Evolutionary conservation across 2,888 invertebrate genomes (phyloP).

Genomic region (Theretra japonica): DNA sequence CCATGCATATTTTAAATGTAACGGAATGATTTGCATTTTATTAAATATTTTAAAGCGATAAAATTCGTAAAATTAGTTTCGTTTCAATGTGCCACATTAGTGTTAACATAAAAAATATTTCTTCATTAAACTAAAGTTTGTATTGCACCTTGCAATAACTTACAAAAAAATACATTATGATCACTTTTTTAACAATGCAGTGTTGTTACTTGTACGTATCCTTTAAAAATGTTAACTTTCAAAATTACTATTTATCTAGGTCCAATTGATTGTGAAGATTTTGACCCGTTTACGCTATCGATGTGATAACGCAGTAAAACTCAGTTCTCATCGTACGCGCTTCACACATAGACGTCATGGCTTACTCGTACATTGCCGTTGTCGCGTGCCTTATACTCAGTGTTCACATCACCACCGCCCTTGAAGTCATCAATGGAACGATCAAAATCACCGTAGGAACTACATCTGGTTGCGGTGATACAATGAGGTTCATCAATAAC

Average conservation of each 20-base stretch:
- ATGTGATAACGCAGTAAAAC: conserved; percentile 30
- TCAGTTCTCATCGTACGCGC: conserved; percentile 39
- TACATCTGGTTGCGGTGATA: conserved; percentile 68
- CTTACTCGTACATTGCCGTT: conserved; percentile 37
- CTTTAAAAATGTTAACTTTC: neutral
- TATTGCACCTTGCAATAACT: neutral
- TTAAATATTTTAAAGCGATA: too few species aligned
- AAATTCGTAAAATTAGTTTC: too few species aligned
- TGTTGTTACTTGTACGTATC: too few species aligned
- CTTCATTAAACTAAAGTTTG: too few species aligned
- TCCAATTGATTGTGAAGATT: conserved; percentile 30
- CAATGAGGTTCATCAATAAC: conserved; percentile 59
- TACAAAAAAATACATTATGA: too few species aligned
- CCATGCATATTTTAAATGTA: too few species aligned
- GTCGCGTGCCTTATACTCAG: conserved; percentile 41
- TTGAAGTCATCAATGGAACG: conserved; percentile 62
- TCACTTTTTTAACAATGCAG: too few species aligned
- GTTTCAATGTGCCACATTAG: too few species aligned
- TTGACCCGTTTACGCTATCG: conserved; percentile 36
- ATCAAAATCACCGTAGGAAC: conserved; percentile 68
- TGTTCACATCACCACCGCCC: conserved; percentile 38
- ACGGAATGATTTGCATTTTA: too few species aligned
- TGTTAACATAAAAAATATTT: too few species aligned
- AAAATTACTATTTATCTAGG: conserved; percentile 1
- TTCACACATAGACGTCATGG: conserved; percentile 47